A percentile compares a stretch with the other conserved stretches of the same genome.
Evolutionary conservation across 2,888 invertebrate species (phyloP).

Genomic region (Hecatera dysodea): DNA sequence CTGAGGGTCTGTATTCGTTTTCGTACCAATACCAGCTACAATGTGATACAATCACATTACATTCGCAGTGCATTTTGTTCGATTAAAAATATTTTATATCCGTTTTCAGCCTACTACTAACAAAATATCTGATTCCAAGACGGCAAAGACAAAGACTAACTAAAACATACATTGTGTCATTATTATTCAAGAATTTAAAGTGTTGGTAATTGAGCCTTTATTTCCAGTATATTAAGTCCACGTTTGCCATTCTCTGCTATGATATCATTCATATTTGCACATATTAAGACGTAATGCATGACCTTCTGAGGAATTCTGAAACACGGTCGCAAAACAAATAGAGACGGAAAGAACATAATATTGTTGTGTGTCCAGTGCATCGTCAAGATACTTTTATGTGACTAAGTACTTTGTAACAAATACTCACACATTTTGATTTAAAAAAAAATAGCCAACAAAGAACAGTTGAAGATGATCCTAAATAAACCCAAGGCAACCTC

Average conservation of each 20-base stretch:
- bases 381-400: constrained; percentile 4
- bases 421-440: constrained; percentile 2
- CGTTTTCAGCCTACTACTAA: background rate
- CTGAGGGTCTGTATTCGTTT: too few relatives aligned
- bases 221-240: constrained; percentile 30
- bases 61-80: too few relatives aligned
- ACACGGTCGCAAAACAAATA: constrained; percentile 34
- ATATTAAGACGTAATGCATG: constrained; percentile 50
- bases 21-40: too few relatives aligned
- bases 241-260: constrained; percentile 30
- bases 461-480: background rate
- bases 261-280: constrained; percentile 62
- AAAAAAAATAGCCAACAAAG: background rate
- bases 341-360: constrained; percentile 23
- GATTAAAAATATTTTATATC: background rate
- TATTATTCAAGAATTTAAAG: constrained; percentile 24
- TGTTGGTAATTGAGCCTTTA: constrained; percentile 41
- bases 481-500: background rate
- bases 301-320: constrained; percentile 44
- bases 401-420: constrained; percentile 1
- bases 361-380: constrained; percentile 24
- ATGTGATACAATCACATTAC: too few relatives aligned
- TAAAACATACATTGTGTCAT: background rate
- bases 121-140: background rate
- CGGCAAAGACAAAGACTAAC: background rate